Evolutionary conservation across 1,140 invertebrate genomes (phyloP), one percentile per base, ranked within the genome.

Genomic region (Patella vulgata): DNA sequence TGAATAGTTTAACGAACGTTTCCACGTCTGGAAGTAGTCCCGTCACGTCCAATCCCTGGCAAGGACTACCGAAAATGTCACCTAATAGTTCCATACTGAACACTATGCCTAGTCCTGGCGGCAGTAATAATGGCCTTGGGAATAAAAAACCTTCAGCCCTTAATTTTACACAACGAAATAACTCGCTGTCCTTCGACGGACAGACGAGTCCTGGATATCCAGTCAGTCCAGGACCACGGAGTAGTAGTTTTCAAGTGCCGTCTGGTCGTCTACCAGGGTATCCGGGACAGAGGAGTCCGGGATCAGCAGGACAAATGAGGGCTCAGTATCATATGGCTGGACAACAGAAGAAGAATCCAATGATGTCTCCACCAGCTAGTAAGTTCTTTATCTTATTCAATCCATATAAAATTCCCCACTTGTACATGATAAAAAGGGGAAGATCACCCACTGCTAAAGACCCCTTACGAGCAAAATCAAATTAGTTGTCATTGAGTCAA

Each of bases 191-290:
- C 0, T 71, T 73, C 54, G 62, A 66, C 12, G 78, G 68, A 11
- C 79, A 76, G 56, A 75, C 75, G 53, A 76, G 71, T 39, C 77
- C 75, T 5, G 55, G 75, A 2, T 79, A 70, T 63, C 53, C 66
- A 1, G 75, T 70, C 3, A 47, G 31, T n/a, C 50, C 54, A 14
- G 47, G 33, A 9, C 63, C 63, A 14, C 54, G 63, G 3, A 61
- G 65, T 36, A 52, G 48, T 17, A 58, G 59, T 17, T 48, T 27
- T 58, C 71, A 67, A 51, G 40, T 70, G n/a, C 68, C 63, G 4
- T 47, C 59, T 43, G 66, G 64, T 17, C 47, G 39, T 43, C 55
- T 66, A 52, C 59, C 71, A 57, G 63, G 66, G 3, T 71, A 73
- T 47, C 60, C 69, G 17, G 71, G 56, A 57, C 74, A 79, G 55